Conservation (phyloP, 2,888 invertebrate species). For the Cheilosia pagana region DNA sequence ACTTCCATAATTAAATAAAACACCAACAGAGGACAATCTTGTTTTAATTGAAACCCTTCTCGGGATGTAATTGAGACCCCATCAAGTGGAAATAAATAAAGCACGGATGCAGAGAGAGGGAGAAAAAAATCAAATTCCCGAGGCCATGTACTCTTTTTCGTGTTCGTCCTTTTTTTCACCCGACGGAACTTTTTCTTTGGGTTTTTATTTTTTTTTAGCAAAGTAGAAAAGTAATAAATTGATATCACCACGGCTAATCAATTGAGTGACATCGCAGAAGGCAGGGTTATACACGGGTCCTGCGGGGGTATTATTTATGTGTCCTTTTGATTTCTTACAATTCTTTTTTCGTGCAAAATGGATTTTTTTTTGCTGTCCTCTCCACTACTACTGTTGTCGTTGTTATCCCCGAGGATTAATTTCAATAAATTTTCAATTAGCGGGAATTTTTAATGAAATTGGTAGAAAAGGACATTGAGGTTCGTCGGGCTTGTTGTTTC, state of each 20-base stretch:
- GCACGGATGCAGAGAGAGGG: conserved; percentile 1
- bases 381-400: conserved; percentile 60
- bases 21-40: conserved; percentile 72
- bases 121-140: conserved; percentile 47
- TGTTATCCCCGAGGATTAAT: conserved; percentile 74
- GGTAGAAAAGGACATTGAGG: conserved; percentile 63
- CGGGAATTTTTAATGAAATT: conserved; percentile 74
- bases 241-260: conserved; percentile 75
- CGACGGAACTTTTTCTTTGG: conserved; percentile 46
- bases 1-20: conserved; percentile 69
- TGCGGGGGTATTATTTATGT: conserved; percentile 56
- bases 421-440: conserved; percentile 75
- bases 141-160: conserved; percentile 33
- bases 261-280: conserved; percentile 61
- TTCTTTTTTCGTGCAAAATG: conserved; percentile 9
- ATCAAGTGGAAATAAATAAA: conserved; percentile 72
- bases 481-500: conserved; percentile 12
- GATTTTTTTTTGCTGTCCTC: conserved; percentile 20
- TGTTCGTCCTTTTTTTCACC: conserved; percentile 24
- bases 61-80: conserved; percentile 71
- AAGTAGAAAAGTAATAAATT: conserved; percentile 74
- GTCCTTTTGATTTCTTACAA: conserved; percentile 65
- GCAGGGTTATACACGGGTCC: conserved; percentile 40
- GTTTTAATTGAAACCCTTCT: conserved; percentile 75
- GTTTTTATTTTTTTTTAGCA: conserved; percentile 23